A percentile compares a stretch with the other conserved stretches of the same genome.
These are phyloP conservation scores for Cephus spinipes DNA, from an alignment of 2,888 invertebrate genomes.

Conservation along the genomic window DNA sequence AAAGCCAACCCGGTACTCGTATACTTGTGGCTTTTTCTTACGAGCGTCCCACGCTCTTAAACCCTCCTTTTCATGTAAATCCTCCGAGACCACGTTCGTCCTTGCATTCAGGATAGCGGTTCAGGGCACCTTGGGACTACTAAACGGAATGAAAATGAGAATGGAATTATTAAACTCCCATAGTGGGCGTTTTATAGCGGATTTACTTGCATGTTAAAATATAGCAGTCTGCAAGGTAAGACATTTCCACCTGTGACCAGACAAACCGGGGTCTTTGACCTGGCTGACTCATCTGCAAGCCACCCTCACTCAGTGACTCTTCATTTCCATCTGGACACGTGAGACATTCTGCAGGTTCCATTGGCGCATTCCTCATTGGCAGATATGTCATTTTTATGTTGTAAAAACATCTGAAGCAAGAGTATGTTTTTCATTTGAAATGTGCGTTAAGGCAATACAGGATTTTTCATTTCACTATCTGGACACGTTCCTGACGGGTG, in stretches of 20 bases:
- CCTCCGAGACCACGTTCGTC: slow-evolving; percentile 8
- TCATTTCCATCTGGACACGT: slow-evolving; percentile 15
- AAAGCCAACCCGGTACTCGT: slow-evolving; percentile 13
- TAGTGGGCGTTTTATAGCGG: background rate
- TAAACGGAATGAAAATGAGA: background rate
- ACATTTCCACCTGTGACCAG: slow-evolving; percentile 21
- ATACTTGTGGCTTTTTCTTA: background rate
- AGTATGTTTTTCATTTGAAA: background rate
- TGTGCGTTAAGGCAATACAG: background rate
- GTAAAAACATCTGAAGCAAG: slow-evolving; percentile 18
- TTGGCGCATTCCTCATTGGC: background rate
- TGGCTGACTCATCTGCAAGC: background rate
- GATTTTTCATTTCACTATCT: slow-evolving; percentile 6
- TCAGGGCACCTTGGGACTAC: slow-evolving; percentile 23
- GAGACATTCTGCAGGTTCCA: slow-evolving; percentile 18
- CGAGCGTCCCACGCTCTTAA: background rate
- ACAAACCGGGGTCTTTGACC: slow-evolving; percentile 16
- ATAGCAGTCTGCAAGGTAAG: slow-evolving; percentile 14
- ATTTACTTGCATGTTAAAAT: slow-evolving; percentile 26
- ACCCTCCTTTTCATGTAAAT: slow-evolving; percentile 1
- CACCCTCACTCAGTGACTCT: background rate
- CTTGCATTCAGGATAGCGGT: slow-evolving; percentile 14
- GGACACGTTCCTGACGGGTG: slow-evolving; percentile 10
- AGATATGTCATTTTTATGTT: slow-evolving; percentile 14
- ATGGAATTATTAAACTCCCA: background rate